Percentiles rank a stretch among this genome's conserved stretches.
Evolutionary conservation across 1,140 invertebrate species (phyloP).

Genomic region (Bombus ignitus): DNA sequence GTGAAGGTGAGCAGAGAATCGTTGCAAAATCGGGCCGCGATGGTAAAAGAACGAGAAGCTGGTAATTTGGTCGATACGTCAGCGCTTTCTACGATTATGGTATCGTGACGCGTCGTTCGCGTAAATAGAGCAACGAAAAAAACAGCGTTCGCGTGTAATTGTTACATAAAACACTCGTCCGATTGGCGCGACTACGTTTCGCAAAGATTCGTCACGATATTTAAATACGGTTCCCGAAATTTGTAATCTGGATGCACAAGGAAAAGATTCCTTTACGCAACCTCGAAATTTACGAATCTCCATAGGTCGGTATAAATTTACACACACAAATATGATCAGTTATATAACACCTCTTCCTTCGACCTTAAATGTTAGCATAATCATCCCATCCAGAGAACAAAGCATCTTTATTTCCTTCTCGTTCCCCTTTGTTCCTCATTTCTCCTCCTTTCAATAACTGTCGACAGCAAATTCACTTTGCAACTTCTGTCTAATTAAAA

Average conservation of each 20-base stretch:
- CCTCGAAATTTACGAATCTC: not conserved
- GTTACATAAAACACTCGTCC: not conserved
- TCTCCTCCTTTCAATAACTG: not conserved
- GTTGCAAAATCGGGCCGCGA: conserved; percentile 41
- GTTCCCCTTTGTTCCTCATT: not conserved
- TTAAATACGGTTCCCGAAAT: too few relatives aligned
- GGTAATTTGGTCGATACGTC: conserved; percentile 49
- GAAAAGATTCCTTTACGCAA: not conserved
- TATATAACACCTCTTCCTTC: conserved; percentile 11
- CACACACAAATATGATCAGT: not conserved
- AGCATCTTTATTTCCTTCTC: not conserved
- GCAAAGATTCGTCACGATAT: too few relatives aligned
- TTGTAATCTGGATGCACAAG: too few relatives aligned
- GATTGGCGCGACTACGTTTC: not conserved
- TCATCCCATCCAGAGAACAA: not conserved
- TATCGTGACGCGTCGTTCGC: conserved; percentile 27
- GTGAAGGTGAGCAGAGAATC: conserved; percentile 62
- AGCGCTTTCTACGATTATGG: conserved; percentile 57
- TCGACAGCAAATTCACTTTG: too few relatives aligned
- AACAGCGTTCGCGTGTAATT: not conserved
- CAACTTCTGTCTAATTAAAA: too few relatives aligned
- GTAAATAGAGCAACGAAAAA: conserved; percentile 21
- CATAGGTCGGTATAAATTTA: conserved; percentile 7
- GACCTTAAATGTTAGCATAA: not conserved
- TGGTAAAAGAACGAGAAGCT: conserved; percentile 41